Conservation (phyloP, 2,797 vertebrate genomes). For the Fistularia commersonii region DNA sequence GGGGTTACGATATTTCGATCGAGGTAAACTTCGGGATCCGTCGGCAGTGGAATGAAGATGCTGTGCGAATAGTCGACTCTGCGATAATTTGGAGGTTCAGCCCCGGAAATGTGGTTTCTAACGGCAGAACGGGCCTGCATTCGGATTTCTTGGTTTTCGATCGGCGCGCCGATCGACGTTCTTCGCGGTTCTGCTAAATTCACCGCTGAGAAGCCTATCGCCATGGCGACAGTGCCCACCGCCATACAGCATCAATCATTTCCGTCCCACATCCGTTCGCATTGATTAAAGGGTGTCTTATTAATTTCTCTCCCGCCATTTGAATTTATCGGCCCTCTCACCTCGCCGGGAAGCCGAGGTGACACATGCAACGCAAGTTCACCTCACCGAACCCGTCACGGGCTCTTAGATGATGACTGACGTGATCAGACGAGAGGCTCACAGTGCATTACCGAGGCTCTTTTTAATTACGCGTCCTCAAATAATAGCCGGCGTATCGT, state of each 20-base stretch:
- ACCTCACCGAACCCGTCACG: constrained; percentile 48
- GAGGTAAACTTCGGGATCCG: too few species aligned
- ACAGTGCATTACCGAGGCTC: constrained; percentile 1
- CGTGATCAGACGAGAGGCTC: constrained; percentile 11
- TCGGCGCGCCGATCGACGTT: too few species aligned
- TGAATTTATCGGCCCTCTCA: constrained; percentile 57
- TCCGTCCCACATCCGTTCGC: constrained; percentile 24
- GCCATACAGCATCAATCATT: constrained; percentile 46
- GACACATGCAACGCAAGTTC: constrained; percentile 33
- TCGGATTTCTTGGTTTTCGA: too few species aligned
- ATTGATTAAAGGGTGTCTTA: constrained; percentile 73
- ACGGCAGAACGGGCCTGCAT: too few species aligned
- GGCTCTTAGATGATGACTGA: constrained; percentile 18
- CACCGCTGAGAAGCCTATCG: not conserved
- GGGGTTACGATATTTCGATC: too few species aligned
- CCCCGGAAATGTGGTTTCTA: too few species aligned
- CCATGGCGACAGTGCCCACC: constrained; percentile 31
- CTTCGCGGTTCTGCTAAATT: too few species aligned
- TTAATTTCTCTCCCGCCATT: constrained; percentile 15
- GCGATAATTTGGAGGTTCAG: too few species aligned
- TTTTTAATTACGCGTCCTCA: constrained; percentile 50
- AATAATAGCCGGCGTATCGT: constrained; percentile 46
- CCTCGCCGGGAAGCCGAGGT: constrained; percentile 53
- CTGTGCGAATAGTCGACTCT: too few species aligned
- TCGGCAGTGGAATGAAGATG: too few species aligned